phyloP scores from a whole-genome alignment of 2,888 invertebrate genomes.

The Drosophila prolongata region DNA sequence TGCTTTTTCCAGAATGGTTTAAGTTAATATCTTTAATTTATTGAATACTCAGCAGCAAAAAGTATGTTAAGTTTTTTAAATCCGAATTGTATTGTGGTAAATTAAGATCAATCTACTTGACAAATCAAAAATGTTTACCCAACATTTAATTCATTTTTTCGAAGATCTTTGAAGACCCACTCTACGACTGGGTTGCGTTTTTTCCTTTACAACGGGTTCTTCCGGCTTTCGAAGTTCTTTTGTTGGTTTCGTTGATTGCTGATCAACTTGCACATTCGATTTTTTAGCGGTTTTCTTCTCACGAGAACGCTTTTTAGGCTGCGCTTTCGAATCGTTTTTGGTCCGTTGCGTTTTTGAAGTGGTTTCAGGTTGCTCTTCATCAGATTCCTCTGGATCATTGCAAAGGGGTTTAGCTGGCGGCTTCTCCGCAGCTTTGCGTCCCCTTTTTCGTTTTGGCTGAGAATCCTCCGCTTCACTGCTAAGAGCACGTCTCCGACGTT shows the following conservation, averaged over 20 bases:
- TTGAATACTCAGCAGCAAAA: no score
- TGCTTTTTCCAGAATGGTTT: no score
- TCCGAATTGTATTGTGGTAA: no score
- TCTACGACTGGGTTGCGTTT: background rate
- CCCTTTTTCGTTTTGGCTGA: slow-evolving; percentile 32
- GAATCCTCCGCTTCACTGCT: slow-evolving; percentile 16
- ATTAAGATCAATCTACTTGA: no score
- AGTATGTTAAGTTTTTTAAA: no score
- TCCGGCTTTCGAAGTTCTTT: slow-evolving; percentile 2
- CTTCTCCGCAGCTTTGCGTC: slow-evolving; percentile 10
- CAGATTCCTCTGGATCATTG: background rate
- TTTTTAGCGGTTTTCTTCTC: background rate
- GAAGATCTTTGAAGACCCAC: slow-evolving; percentile 3
- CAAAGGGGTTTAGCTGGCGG: background rate
- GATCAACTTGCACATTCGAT: background rate
- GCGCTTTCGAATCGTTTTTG: background rate
- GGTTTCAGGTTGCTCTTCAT: background rate
- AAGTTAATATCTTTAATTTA: no score
- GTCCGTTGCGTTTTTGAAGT: background rate
- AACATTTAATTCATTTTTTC: slow-evolving; percentile 4
- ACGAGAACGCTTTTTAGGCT: background rate
- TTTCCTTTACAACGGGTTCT: background rate
- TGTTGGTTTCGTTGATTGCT: background rate
- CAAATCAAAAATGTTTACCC: no score
- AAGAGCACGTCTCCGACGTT: slow-evolving; percentile 16